Evolutionary conservation across 2,888 invertebrate genomes (phyloP).

Genomic region (Amphipyra tragopoginis): DNA sequence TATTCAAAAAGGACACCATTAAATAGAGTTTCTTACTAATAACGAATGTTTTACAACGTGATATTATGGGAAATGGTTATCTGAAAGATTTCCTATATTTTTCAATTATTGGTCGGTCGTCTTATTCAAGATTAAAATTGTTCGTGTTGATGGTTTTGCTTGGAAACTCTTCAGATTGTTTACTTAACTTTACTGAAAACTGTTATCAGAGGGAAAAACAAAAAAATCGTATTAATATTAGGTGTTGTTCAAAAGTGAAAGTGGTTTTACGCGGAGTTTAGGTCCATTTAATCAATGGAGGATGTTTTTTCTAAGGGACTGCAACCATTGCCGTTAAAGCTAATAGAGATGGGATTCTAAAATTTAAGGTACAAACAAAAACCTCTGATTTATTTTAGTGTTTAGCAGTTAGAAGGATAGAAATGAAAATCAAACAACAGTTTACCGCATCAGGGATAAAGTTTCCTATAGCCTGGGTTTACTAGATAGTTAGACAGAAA

Average conservation of each 20-base stretch:
- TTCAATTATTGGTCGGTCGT: constrained; percentile 18
- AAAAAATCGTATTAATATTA: constrained; percentile 32
- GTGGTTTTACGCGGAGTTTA: constrained; percentile 8
- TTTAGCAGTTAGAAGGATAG: no score
- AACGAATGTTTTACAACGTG: constrained; percentile 10
- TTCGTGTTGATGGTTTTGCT: constrained; percentile 15
- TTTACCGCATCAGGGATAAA: no score
- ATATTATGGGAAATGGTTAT: constrained; percentile 15
- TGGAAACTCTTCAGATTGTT: constrained; percentile 27
- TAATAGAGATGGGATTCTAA: constrained; percentile 1
- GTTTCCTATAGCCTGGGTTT: no score
- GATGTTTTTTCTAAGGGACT: background rate
- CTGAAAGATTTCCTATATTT: constrained; percentile 14
- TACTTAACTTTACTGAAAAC: constrained; percentile 24
- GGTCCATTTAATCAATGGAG: background rate
- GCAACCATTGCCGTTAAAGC: constrained; percentile 1
- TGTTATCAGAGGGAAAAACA: constrained; percentile 25
- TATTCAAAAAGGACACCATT: constrained; percentile 1
- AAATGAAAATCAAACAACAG: no score
- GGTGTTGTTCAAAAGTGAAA: constrained; percentile 35
- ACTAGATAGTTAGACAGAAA: no score
- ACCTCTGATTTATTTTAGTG: no score
- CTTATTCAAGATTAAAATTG: constrained; percentile 21
- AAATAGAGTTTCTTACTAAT: background rate
- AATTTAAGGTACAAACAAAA: no score